phyloP scores from a whole-genome alignment of 1,140 invertebrate genomes.

The Heliconius eleuchia region DNA sequence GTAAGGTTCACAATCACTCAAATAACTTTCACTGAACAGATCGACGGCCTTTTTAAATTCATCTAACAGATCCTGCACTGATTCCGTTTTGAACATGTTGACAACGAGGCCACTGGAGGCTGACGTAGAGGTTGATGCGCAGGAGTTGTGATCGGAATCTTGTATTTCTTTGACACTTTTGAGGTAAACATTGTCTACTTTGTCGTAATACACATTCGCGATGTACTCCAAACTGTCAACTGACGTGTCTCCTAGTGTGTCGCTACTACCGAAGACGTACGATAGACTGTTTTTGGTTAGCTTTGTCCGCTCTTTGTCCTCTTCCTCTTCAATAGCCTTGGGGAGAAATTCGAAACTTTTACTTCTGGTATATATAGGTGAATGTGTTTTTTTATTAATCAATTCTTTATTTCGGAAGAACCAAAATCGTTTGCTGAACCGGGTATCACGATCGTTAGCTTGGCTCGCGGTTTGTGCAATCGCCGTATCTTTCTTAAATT shows the following conservation, averaged over 20 bases:
- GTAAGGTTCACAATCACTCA: conserved; percentile 74
- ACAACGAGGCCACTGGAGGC: conserved; percentile 54
- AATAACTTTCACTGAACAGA: conserved; percentile 71
- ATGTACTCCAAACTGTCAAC: conserved; percentile 63
- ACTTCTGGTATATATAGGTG: conserved; percentile 65
- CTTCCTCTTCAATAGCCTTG: conserved; percentile 56
- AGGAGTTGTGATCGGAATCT: conserved; percentile 60
- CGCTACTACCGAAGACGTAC: conserved; percentile 61
- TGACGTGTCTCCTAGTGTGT: conserved; percentile 57
- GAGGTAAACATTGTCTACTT: conserved; percentile 61
- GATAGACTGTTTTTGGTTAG: conserved; percentile 54
- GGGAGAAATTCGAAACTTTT: conserved; percentile 77
- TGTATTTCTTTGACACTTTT: conserved; percentile 67
- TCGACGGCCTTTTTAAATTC: conserved; percentile 72
- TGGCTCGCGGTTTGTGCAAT: conserved; percentile 20
- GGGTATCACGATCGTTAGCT: conserved; percentile 50
- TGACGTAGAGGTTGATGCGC: conserved; percentile 53
- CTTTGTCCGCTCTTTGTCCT: conserved; percentile 39
- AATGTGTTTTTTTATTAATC: conserved; percentile 49
- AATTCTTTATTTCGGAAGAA: conserved; percentile 65
- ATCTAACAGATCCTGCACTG: conserved; percentile 64
- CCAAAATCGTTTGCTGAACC: conserved; percentile 69
- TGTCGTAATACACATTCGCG: conserved; percentile 63
- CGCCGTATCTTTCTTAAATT: conserved; percentile 17
- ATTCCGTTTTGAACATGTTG: conserved; percentile 63